These are phyloP conservation scores for Scaptomyza montana DNA, from an alignment of 1,140 invertebrate genomes.

Conservation along the genomic window DNA sequence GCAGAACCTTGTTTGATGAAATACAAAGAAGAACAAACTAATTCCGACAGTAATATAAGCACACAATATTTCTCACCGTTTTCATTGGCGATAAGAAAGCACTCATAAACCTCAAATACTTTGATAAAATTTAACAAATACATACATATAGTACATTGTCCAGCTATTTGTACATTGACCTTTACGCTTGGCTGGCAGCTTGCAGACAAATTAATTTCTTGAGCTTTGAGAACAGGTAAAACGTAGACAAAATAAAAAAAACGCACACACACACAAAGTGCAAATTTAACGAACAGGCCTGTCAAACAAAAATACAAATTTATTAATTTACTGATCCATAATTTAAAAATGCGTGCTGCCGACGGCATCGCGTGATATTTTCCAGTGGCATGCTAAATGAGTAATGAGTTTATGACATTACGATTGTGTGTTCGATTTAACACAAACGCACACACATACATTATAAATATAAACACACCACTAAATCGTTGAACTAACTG, in stretches of 20 bases:
- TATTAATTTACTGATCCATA: constrained; percentile 43
- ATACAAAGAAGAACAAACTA: constrained; percentile 20
- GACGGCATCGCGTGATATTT: constrained; percentile 52
- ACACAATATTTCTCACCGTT: constrained; percentile 32
- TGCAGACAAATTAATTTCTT: constrained; percentile 17
- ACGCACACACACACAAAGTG: constrained; percentile 1
- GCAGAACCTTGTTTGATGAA: constrained; percentile 24
- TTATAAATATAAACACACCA: constrained; percentile 60
- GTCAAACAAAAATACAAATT: constrained; percentile 3
- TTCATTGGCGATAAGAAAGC: constrained; percentile 36
- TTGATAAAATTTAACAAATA: constrained; percentile 18
- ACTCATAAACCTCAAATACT: constrained; percentile 13
- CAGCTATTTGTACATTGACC: constrained; percentile 45
- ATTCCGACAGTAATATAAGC: constrained; percentile 1
- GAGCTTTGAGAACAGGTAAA: constrained; percentile 14
- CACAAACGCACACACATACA: constrained; percentile 20
- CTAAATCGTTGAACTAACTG: constrained; percentile 35
- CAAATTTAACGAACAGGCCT: constrained; percentile 23
- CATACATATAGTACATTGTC: not conserved
- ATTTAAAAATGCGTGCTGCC: constrained; percentile 16
- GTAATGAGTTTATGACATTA: constrained; percentile 27
- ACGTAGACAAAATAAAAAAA: not conserved
- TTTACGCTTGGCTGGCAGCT: constrained; percentile 22
- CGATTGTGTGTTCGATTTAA: constrained; percentile 20
- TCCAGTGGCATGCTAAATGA: constrained; percentile 48